A percentile compares a stretch with the other conserved stretches of the same genome.
These are phyloP conservation scores for Strigamia transsilvanica DNA, from an alignment of 2,888 invertebrate species.

Conservation along the genomic window DNA sequence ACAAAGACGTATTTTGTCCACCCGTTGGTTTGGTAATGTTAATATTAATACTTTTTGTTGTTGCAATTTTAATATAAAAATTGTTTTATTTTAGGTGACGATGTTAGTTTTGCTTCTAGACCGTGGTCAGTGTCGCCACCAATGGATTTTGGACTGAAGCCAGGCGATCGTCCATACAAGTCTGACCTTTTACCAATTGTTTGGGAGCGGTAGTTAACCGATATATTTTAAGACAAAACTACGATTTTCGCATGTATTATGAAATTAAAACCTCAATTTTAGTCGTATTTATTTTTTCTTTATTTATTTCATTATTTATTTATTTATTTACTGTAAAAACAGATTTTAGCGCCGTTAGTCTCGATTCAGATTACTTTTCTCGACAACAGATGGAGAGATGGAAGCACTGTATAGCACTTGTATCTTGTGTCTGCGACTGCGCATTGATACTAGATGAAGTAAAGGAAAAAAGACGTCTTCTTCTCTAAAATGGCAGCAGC, in stretches of 20 bases:
- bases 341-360: too few relatives aligned
- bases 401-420: not conserved
- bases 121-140: constrained; percentile 19
- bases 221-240: not conserved
- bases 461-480: too few relatives aligned
- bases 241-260: too few relatives aligned
- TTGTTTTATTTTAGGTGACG: constrained; percentile 26
- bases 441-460: not conserved
- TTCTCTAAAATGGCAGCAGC: constrained; percentile 16
- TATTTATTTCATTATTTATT: too few relatives aligned
- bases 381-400: too few relatives aligned
- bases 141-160: not conserved
- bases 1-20: constrained; percentile 26
- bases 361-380: too few relatives aligned
- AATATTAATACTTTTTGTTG: not conserved
- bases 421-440: not conserved
- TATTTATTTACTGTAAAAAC: too few relatives aligned
- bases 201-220: not conserved
- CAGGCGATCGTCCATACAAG: not conserved
- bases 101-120: not conserved
- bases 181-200: constrained; percentile 13
- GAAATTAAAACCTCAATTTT: too few relatives aligned
- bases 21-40: constrained; percentile 35
- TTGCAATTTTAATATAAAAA: not conserved
- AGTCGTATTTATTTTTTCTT: too few relatives aligned